Evolutionary conservation across 2,113 vertebrate species (phyloP), one percentile per base, ranked within the genome.

Genomic region (Carassius gibelio): DNA sequence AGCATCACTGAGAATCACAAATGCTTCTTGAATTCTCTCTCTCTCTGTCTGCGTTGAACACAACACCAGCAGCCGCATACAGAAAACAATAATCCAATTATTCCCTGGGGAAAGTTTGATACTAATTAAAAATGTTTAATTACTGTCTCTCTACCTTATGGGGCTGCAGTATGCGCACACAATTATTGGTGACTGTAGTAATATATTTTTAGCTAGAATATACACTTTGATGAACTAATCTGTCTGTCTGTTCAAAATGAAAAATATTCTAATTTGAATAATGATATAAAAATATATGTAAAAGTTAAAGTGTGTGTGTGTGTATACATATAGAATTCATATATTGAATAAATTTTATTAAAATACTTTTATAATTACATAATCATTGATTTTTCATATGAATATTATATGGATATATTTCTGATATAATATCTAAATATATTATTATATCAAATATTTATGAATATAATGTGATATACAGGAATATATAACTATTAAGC

Each of bases 1-100:
- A 68, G 52, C 77, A 81, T 89, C 90, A 90, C 88, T 86, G 76
- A 55, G 88, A 91, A 91, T 90, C 86, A 84, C 78, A 89, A 88
- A 90, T 88, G 81, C 87, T 55, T 76, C 48, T 15, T 15, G 8
- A 52, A 26, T 48, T 68, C 59, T 77, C 8, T 78, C 23, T 78
- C 23, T 61, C 1, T 48, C 45, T 52, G 77, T 21, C 75, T 78
- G 52, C 34, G 4, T 38, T 13, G n/a, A 26, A 81, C 21, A 30
- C 57, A 81, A 36, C 84, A 62, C 78, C 84, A 52, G 84, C 75
- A 38, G 66, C 34, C 3, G 45, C 50, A 48, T 2, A 78, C 45
- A 68, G 52, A 21, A 45, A 85, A 71, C 64, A 71, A 52, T 19
- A 19, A 42, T 61, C 11, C 55, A 81, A 52, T 71, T 81, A 79